Conservation (phyloP, 2,888 invertebrate genomes). For the Cataglyphis rosenhaueri region DNA sequence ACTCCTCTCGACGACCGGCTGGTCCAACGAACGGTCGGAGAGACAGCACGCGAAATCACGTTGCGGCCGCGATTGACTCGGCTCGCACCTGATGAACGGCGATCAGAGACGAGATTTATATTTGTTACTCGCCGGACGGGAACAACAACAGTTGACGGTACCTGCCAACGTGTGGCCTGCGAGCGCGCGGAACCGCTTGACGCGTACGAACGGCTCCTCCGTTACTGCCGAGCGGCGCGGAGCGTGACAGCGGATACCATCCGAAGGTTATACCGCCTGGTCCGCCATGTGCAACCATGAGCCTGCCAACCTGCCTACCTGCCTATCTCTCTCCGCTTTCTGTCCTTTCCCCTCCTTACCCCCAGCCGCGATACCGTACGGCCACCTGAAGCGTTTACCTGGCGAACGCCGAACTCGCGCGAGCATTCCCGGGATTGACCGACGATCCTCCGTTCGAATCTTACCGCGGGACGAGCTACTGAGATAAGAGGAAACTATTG, state of each 20-base stretch:
- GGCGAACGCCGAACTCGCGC: constrained; percentile 72
- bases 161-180: constrained; percentile 32
- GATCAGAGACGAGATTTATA: background rate
- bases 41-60: background rate
- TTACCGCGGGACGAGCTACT: constrained; percentile 18
- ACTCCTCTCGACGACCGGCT: background rate
- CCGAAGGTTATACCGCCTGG: constrained; percentile 79
- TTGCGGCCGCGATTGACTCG: background rate
- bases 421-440: constrained; percentile 66
- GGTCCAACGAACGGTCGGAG: background rate
- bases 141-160: background rate
- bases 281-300: constrained; percentile 49
- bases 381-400: constrained; percentile 74
- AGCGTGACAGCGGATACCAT: constrained; percentile 76
- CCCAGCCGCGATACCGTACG: constrained; percentile 39
- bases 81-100: background rate
- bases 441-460: constrained; percentile 52
- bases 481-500: background rate
- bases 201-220: constrained; percentile 74
- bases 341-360: background rate
- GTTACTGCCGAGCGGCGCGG: constrained; percentile 71
- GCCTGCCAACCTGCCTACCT: constrained; percentile 44
- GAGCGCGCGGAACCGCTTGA: constrained; percentile 64
- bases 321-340: constrained; percentile 56
- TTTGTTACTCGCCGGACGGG: background rate